phyloP scores from a whole-genome alignment of 2,888 invertebrate species.

The Agriopis marginaria region DNA sequence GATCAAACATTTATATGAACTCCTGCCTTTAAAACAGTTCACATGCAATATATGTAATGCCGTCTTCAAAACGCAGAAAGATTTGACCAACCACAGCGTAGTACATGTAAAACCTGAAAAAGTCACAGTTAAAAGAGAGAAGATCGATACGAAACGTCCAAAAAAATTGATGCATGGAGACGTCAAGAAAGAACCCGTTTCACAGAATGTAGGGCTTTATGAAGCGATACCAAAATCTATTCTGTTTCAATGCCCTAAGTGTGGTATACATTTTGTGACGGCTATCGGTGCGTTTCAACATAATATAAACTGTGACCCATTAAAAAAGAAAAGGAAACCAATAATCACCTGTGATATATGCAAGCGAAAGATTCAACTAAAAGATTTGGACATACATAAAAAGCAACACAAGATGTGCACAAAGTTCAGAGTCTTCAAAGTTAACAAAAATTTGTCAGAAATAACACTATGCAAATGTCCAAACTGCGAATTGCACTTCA shows the following conservation, averaged over 20 bases:
- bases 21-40: slow-evolving; percentile 52
- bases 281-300: slow-evolving; percentile 35
- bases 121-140: slow-evolving; percentile 28
- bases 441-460: slow-evolving; percentile 45
- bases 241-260: slow-evolving; percentile 56
- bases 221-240: slow-evolving; percentile 49
- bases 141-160: neutral
- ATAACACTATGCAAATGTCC: slow-evolving; percentile 56
- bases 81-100: slow-evolving; percentile 31
- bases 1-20: slow-evolving; percentile 62
- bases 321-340: neutral
- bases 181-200: slow-evolving; percentile 1
- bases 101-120: slow-evolving; percentile 37
- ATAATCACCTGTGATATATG: slow-evolving; percentile 52
- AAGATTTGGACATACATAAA: slow-evolving; percentile 50
- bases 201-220: neutral
- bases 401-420: slow-evolving; percentile 56
- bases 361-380: slow-evolving; percentile 46
- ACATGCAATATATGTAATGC: slow-evolving; percentile 39
- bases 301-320: neutral
- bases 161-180: slow-evolving; percentile 20
- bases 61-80: slow-evolving; percentile 26
- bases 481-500: slow-evolving; percentile 56
- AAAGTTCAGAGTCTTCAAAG: slow-evolving; percentile 54
- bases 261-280: slow-evolving; percentile 52